phyloP scores from a whole-genome alignment of 2,888 invertebrate species.

The Dryobotodes eremita region DNA sequence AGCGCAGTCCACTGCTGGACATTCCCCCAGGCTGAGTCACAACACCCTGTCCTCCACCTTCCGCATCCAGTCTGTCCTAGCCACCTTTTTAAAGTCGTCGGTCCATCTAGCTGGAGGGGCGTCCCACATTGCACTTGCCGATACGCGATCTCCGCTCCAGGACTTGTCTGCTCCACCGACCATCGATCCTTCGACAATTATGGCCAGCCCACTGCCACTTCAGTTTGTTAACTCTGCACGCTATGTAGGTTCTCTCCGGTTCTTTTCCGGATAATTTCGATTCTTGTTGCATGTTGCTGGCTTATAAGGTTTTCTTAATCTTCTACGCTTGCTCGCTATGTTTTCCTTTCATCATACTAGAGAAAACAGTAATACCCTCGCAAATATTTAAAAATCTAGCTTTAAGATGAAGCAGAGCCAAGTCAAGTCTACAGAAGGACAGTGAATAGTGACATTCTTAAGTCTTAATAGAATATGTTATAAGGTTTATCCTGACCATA shows the following conservation, averaged over 20 bases:
- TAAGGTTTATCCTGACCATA: conserved; percentile 40
- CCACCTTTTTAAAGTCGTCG: neutral
- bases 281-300: neutral
- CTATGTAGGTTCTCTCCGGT: neutral
- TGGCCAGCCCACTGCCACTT: neutral
- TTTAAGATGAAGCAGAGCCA: neutral
- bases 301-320: conserved; percentile 25
- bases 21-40: neutral
- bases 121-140: neutral
- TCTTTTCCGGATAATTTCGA: neutral
- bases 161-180: neutral
- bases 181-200: neutral
- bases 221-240: neutral
- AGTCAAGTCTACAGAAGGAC: neutral
- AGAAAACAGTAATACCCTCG: neutral
- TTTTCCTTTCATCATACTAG: conserved; percentile 12
- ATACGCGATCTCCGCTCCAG: neutral
- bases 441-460: conserved; percentile 33
- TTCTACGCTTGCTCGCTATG: neutral
- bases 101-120: neutral
- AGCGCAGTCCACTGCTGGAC: neutral
- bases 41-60: neutral
- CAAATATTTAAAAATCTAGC: conserved; percentile 9
- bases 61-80: neutral
- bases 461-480: conserved; percentile 56